A percentile compares a stretch with the other conserved stretches of the same genome.
These are phyloP conservation scores for Megalurothrips usitatus DNA, from an alignment of 2,888 invertebrate species.

Conservation along the genomic window DNA sequence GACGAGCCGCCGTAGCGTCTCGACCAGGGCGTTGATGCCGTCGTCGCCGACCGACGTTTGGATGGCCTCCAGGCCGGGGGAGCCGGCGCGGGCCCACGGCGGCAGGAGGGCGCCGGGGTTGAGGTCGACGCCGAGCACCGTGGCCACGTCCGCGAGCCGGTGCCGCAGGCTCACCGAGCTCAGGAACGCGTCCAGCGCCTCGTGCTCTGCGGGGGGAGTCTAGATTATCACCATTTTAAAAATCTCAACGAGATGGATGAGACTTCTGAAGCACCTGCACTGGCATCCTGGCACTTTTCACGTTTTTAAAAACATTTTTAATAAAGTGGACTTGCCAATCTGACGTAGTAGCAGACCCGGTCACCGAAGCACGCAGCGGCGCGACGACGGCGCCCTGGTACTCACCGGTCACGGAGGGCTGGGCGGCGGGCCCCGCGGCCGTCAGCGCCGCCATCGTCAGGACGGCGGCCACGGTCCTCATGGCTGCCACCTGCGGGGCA, in stretches of 20 bases:
- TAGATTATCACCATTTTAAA: too few relatives aligned
- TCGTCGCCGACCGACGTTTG: not conserved
- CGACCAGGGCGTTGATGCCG: conserved; percentile 22
- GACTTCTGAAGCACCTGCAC: too few relatives aligned
- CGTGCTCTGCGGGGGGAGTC: not conserved
- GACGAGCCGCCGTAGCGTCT: conserved; percentile 27
- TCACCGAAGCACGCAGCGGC: too few relatives aligned
- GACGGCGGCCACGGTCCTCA: not conserved
- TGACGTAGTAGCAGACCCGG: too few relatives aligned
- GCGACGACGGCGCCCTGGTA: too few relatives aligned
- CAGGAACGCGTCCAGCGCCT: not conserved
- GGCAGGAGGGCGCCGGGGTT: not conserved
- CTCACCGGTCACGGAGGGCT: not conserved
- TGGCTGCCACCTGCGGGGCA: not conserved
- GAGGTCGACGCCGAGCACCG: not conserved
- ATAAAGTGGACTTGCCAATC: too few relatives aligned
- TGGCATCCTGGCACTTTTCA: too few relatives aligned
- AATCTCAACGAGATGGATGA: too few relatives aligned
- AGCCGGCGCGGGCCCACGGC: not conserved
- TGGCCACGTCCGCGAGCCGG: not conserved
- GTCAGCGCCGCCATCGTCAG: not conserved
- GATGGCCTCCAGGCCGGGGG: not conserved
- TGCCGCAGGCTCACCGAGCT: not conserved
- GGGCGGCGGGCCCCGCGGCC: not conserved
- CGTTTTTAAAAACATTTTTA: too few relatives aligned